These are phyloP conservation scores for Glaucopsyche alexis DNA, from an alignment of 2,888 invertebrate species.

Conservation along the genomic window DNA sequence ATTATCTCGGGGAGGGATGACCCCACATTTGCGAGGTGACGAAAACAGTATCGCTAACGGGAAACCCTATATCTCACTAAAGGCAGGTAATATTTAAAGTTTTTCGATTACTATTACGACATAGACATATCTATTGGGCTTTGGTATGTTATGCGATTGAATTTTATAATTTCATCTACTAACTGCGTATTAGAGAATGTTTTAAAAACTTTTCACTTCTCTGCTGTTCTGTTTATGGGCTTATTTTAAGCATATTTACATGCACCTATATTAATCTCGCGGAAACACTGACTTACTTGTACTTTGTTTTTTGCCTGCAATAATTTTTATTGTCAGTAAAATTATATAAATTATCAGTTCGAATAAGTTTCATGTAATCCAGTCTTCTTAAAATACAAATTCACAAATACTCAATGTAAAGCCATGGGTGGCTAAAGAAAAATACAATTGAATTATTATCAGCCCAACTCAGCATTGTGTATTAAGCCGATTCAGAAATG, in stretches of 20 bases:
- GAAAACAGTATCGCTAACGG: conserved; percentile 70
- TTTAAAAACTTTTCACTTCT: too few relatives aligned
- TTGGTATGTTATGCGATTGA: background rate
- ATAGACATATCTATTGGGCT: background rate
- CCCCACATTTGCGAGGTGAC: conserved; percentile 68
- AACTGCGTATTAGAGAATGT: too few relatives aligned
- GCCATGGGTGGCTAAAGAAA: conserved; percentile 11
- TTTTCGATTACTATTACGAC: conserved; percentile 7
- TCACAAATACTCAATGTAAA: conserved; percentile 9
- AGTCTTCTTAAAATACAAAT: background rate
- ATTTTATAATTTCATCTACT: too few relatives aligned
- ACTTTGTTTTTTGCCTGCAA: too few relatives aligned
- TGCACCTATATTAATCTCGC: too few relatives aligned
- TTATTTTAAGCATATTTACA: too few relatives aligned
- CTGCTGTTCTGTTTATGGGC: too few relatives aligned
- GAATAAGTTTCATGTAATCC: too few relatives aligned
- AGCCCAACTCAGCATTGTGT: conserved; percentile 67
- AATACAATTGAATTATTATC: conserved; percentile 50
- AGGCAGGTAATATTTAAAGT: conserved; percentile 59
- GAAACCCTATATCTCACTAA: conserved; percentile 67
- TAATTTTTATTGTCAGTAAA: too few relatives aligned
- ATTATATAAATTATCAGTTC: too few relatives aligned
- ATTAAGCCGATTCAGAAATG: conserved; percentile 70
- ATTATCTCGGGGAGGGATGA: conserved; percentile 74
- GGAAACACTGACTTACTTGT: too few relatives aligned